A percentile compares a stretch with the other conserved stretches of the same genome.
Evolutionary conservation across 2,113 vertebrate species (phyloP).

Genomic region (Boleophthalmus pectinirostris): DNA sequence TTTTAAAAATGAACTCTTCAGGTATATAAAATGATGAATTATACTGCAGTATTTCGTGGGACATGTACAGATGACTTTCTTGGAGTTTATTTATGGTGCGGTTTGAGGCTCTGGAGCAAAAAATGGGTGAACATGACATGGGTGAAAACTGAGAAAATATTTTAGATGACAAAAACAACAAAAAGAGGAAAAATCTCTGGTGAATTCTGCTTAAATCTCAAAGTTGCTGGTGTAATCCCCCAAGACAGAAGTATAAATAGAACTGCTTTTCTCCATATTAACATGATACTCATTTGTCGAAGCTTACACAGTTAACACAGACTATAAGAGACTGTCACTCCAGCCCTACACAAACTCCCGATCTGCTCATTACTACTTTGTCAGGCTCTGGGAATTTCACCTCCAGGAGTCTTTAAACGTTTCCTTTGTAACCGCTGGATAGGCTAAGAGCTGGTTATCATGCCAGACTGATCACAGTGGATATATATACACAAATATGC

Average conservation of each 20-base stretch:
- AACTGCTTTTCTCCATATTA: not conserved
- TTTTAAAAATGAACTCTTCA: too few relatives aligned
- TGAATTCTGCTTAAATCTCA: not conserved
- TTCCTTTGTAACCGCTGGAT: constrained; percentile 48
- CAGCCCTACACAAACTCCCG: not conserved
- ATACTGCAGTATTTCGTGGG: too few relatives aligned
- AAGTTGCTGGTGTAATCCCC: not conserved
- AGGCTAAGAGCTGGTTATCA: constrained; percentile 30
- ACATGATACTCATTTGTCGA: not conserved
- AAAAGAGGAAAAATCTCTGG: not conserved
- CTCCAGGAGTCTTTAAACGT: constrained; percentile 38
- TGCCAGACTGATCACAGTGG: constrained; percentile 37
- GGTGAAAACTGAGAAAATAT: too few relatives aligned
- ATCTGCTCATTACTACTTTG: not conserved
- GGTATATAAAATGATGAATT: too few relatives aligned
- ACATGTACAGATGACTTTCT: too few relatives aligned
- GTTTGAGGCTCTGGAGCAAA: too few relatives aligned
- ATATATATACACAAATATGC: constrained; percentile 33
- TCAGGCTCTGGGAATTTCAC: not conserved
- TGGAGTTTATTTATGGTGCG: too few relatives aligned
- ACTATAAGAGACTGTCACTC: not conserved
- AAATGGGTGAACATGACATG: too few relatives aligned
- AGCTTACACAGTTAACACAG: not conserved
- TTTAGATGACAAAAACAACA: too few relatives aligned
- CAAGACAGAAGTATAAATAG: not conserved